Percentiles rank a stretch among this genome's conserved stretches.
Evolutionary conservation across 2,113 vertebrate species (phyloP).

Genomic region (Haplochromis vanheusdeni): DNA sequence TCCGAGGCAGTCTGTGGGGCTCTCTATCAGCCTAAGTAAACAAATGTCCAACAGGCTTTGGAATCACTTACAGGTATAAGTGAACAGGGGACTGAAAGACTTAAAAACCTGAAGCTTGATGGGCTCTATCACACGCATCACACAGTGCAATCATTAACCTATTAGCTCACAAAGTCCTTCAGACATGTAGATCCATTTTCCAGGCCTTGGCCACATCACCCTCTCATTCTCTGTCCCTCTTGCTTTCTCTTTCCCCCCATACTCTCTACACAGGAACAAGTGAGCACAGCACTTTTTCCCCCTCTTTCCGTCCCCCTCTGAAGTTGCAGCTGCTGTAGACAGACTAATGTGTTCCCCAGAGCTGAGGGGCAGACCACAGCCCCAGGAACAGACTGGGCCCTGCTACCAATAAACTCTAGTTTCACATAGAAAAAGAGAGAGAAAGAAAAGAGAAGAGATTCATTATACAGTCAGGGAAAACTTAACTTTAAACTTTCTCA

Average conservation of each 20-base stretch:
- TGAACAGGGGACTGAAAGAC: not conserved
- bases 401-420: conserved; percentile 49
- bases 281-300: conserved; percentile 19
- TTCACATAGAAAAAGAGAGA: conserved; percentile 19
- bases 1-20: not conserved
- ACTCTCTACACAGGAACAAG: conserved; percentile 30
- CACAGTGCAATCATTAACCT: conserved; percentile 18
- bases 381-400: conserved; percentile 18
- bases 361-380: conserved; percentile 46
- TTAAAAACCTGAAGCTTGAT: not conserved
- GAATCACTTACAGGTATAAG: not conserved
- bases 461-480: not conserved
- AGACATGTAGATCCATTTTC: conserved; percentile 53
- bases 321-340: conserved; percentile 60
- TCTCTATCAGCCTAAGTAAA: not conserved
- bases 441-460: not conserved
- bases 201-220: conserved; percentile 34
- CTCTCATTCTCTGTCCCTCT: not conserved
- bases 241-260: not conserved
- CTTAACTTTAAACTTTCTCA: not conserved
- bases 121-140: not conserved
- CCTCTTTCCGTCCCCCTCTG: conserved; percentile 22
- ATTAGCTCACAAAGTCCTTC: conserved; percentile 30
- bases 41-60: not conserved
- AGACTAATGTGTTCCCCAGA: conserved; percentile 71